Conservation (phyloP, 2,113 vertebrate genomes). For the Machaerirhynchus nigripectus region DNA sequence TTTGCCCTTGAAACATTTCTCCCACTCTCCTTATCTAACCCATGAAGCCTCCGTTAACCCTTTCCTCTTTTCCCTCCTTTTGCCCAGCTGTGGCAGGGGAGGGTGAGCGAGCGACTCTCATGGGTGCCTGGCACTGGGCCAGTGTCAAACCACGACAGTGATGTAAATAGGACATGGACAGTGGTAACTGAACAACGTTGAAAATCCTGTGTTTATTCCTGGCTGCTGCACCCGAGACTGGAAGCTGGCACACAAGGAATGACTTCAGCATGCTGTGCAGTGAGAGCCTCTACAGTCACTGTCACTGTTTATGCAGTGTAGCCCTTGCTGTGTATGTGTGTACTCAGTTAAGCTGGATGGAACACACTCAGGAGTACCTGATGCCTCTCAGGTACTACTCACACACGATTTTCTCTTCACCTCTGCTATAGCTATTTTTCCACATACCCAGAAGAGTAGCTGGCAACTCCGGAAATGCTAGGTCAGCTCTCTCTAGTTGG, state of each 20-base stretch:
- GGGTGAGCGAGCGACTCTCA: no score
- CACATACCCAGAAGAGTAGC: background rate
- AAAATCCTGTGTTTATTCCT: background rate
- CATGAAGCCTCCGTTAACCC: no score
- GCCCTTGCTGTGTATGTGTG: accelerated
- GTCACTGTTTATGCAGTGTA: background rate
- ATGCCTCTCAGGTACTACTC: background rate
- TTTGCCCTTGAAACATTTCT: no score
- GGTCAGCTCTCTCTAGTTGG: background rate
- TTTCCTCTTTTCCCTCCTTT: no score
- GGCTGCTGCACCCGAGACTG: background rate
- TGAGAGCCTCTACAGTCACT: background rate
- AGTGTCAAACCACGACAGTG: no score
- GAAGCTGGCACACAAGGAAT: background rate
- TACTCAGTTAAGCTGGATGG: background rate
- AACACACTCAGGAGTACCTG: background rate
- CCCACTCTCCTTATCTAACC: no score
- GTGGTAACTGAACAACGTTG: background rate
- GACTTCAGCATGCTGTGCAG: background rate
- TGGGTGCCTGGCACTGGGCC: no score
- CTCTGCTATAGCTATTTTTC: background rate
- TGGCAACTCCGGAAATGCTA: background rate
- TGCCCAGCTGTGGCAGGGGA: no score
- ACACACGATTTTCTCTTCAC: background rate
- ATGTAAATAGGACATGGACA: background rate